These are phyloP conservation scores for Chaetophractus vellerosus DNA, from an alignment of 2,797 vertebrate genomes.

Conservation along the genomic window DNA sequence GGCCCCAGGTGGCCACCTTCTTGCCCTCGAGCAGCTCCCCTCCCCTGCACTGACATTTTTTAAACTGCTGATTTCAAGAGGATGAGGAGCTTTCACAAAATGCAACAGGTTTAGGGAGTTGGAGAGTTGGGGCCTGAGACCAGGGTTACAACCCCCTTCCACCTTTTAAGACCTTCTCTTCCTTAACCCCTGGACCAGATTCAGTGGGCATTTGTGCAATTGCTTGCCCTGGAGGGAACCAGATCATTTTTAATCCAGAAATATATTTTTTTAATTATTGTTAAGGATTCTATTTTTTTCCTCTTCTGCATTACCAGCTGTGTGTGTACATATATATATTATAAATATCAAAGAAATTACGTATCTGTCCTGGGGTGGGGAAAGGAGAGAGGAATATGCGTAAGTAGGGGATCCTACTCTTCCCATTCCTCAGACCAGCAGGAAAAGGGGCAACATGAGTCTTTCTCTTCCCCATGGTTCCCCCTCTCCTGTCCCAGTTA, in stretches of 20 bases:
- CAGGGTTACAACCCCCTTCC: conserved; percentile 67
- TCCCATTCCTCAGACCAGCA: conserved; percentile 75
- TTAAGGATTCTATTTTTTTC: conserved; percentile 93
- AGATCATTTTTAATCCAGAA: conserved; percentile 92
- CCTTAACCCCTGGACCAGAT: conserved; percentile 85
- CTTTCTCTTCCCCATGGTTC: conserved; percentile 58
- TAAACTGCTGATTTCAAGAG: conserved; percentile 77
- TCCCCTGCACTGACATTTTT: conserved; percentile 79
- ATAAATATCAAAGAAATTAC: conserved; percentile 91
- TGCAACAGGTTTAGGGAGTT: conserved; percentile 61
- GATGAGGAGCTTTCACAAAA: conserved; percentile 83
- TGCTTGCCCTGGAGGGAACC: conserved; percentile 90
- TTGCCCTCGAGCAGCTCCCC: conserved; percentile 74
- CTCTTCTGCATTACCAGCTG: conserved; percentile 91
- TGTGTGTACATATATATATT: conserved; percentile 91
- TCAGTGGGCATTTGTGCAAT: conserved; percentile 91
- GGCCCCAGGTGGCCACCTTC: conserved; percentile 75
- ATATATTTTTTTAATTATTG: conserved; percentile 92
- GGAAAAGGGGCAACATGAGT: conserved; percentile 57
- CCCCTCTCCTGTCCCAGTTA: conserved; percentile 54
- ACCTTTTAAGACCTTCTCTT: conserved; percentile 75
- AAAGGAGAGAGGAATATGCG: conserved; percentile 75
- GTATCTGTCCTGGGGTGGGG: conserved; percentile 88
- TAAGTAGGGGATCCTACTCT: conserved; percentile 54
- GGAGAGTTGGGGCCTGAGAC: conserved; percentile 75